Evolutionary conservation across 2,888 invertebrate species (phyloP), one percentile per base, ranked within the genome.

Genomic region (Megamerina dolium): DNA sequence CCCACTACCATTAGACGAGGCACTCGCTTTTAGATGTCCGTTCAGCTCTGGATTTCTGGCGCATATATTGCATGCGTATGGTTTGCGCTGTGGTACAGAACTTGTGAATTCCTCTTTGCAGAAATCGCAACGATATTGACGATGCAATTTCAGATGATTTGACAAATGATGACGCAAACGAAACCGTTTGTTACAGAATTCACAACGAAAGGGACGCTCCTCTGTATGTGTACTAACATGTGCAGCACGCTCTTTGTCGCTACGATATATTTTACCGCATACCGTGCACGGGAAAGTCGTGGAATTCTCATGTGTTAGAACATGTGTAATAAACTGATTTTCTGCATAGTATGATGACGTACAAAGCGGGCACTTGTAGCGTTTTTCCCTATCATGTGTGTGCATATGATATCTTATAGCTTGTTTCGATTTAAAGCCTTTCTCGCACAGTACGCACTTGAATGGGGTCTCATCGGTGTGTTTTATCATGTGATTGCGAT

Each of bases 191-290:
- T 50, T 49, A 16, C 62, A 62, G 21, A 54, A 57, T 19, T 55
- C 56, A 36, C 62, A 62, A 19, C 50, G 74, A 52, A 72, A 77
- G 0, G 78, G 77, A 5, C 76, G 66, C 49, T 78, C 77, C 0
- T 76, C 76, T 0, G 76, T 76, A 38, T 78, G 77, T 0, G 75
- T 75, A 2, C 76, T 57, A 19, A 76, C 59, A 44, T 66, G 65
- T 13, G 51, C 34, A 3, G 56, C 56, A n/a, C 57, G 58, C 12
- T 55, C 60, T 30, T 51, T 53, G n/a, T 56, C 56, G n/a, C 49
- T 53, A 12, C 48, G 50, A 21, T 55, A 46, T 2, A 60, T 42
- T 48, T 59, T 57, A 9, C 56, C 59, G 37, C 60, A 59, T 14
- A 58, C 58, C 52, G 58, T 56, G 37, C 60, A 60, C 5, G 60